These are phyloP conservation scores for Phaetusa simplex DNA, from an alignment of 2,113 vertebrate species.

Conservation along the genomic window DNA sequence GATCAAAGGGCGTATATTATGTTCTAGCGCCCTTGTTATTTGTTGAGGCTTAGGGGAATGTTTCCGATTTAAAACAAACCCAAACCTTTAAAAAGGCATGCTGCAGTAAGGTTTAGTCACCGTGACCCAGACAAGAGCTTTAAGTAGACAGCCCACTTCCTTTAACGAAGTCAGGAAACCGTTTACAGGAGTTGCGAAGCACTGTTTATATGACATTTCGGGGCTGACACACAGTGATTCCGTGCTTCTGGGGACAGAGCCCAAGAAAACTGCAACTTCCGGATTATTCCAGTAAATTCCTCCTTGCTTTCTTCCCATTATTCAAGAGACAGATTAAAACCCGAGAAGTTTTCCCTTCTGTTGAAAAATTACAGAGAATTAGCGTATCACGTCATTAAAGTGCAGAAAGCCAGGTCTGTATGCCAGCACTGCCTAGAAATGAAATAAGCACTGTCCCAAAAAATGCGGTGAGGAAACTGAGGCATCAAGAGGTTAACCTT, in stretches of 20 bases:
- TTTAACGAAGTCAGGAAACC: conserved; percentile 44
- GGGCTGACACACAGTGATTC: background rate
- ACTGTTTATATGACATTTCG: conserved; percentile 43
- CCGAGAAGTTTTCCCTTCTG: background rate
- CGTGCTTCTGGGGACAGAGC: conserved; percentile 2
- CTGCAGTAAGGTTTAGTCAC: conserved; percentile 46
- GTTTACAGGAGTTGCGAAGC: background rate
- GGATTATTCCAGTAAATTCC: conserved; percentile 13
- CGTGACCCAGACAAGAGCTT: conserved; percentile 38
- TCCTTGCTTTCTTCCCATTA: background rate
- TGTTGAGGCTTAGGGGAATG: background rate
- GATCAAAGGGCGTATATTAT: background rate
- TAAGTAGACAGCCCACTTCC: conserved; percentile 50
- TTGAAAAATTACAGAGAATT: background rate
- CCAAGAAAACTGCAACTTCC: background rate
- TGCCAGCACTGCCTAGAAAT: background rate
- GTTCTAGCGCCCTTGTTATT: background rate
- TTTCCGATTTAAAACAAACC: background rate
- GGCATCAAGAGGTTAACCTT: conserved; percentile 3
- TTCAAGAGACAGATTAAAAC: background rate
- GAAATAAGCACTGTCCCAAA: background rate
- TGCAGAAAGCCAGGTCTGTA: background rate
- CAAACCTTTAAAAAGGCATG: background rate
- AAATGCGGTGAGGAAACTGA: background rate
- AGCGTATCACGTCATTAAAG: background rate